Evolutionary conservation across 2,888 invertebrate genomes (phyloP).

Genomic region (Leptinotarsa tumamoca): DNA sequence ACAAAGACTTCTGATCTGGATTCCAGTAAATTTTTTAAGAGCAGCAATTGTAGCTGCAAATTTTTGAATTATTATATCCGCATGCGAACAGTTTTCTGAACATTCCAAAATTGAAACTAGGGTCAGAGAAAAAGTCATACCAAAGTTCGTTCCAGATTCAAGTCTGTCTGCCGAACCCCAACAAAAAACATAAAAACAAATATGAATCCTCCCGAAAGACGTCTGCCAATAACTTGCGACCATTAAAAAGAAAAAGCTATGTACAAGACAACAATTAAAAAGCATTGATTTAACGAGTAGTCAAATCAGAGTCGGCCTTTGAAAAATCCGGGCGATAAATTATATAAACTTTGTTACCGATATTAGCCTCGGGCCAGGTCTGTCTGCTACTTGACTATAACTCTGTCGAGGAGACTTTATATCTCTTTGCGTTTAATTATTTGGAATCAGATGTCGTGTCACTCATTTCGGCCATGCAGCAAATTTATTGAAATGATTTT

Average conservation of each 20-base stretch:
- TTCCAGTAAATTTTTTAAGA: too few species aligned
- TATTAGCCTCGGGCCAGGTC: conserved; percentile 52
- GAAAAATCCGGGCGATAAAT: conserved; percentile 51
- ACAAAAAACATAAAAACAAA: conserved; percentile 2
- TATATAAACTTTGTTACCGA: conserved; percentile 52
- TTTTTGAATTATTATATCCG: too few species aligned
- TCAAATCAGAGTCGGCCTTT: conserved; percentile 50
- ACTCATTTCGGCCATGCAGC: conserved; percentile 51
- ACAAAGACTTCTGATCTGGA: too few species aligned
- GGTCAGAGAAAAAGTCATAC: too few species aligned
- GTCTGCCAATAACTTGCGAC: conserved; percentile 22
- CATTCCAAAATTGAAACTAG: too few species aligned
- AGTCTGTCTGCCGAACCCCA: background rate
- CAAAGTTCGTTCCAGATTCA: too few species aligned
- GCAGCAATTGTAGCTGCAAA: too few species aligned
- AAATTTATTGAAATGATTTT: conserved; percentile 35
- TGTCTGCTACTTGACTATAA: conserved; percentile 58
- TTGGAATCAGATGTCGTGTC: conserved; percentile 55
- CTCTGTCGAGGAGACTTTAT: conserved; percentile 55
- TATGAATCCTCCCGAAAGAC: background rate
- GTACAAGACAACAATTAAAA: conserved; percentile 22
- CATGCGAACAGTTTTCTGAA: too few species aligned
- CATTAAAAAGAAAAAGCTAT: conserved; percentile 21
- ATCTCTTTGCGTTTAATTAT: conserved; percentile 58
- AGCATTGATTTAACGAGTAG: conserved; percentile 44